phyloP scores from a whole-genome alignment of 1,140 invertebrate genomes.

The Asobara japonica region DNA sequence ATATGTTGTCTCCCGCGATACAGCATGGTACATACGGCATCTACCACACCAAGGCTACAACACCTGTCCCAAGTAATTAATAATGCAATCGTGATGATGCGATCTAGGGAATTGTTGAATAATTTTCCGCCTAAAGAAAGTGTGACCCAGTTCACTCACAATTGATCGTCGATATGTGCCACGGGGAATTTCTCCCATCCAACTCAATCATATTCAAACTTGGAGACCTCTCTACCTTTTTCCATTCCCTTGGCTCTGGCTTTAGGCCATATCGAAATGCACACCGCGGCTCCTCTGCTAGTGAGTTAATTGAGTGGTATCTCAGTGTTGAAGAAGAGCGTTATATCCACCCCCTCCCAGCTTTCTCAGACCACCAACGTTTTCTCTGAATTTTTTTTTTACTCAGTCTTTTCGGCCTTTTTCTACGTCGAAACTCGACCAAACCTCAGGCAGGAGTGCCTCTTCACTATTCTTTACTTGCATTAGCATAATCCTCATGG shows the following conservation, averaged over 20 bases:
- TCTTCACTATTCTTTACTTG: not conserved
- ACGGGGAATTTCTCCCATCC: constrained; percentile 36
- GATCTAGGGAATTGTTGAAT: not conserved
- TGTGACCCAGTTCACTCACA: constrained; percentile 26
- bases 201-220: constrained; percentile 42
- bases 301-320: constrained; percentile 56
- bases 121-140: constrained; percentile 1
- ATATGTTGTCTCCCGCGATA: too few species aligned
- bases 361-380: not conserved
- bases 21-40: constrained; percentile 63
- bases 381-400: not conserved
- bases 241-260: constrained; percentile 22
- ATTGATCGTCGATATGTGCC: constrained; percentile 27
- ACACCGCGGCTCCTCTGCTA: constrained; percentile 48
- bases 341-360: constrained; percentile 19
- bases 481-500: constrained; percentile 27
- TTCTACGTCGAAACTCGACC: constrained; percentile 14
- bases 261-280: constrained; percentile 53
- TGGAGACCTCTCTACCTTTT: constrained; percentile 17
- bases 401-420: not conserved
- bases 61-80: constrained; percentile 62
- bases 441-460: constrained; percentile 24
- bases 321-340: constrained; percentile 19
- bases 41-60: constrained; percentile 61
- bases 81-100: too few species aligned